Evolutionary conservation across 2,888 invertebrate genomes (phyloP).

Genomic region (Eutolmus rufibarbis): DNA sequence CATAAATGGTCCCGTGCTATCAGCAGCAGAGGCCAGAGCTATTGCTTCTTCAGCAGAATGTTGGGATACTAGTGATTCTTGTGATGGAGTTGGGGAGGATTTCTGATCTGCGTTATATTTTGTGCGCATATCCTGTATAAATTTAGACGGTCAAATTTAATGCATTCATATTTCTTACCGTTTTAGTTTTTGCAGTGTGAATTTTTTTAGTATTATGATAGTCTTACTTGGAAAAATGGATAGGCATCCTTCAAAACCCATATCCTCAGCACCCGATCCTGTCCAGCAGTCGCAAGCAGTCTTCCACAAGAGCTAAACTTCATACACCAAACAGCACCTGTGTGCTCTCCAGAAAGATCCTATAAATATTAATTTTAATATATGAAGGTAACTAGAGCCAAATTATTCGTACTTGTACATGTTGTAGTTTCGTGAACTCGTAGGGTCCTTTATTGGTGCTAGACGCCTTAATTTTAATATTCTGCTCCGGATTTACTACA

Average conservation of each 20-base stretch:
- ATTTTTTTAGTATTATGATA: too few species aligned
- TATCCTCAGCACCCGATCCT: constrained; percentile 91
- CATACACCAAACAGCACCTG: constrained; percentile 98
- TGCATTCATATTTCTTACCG: too few species aligned
- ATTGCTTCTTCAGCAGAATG: constrained; percentile 72
- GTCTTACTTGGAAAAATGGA: constrained; percentile 82
- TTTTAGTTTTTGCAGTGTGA: too few species aligned
- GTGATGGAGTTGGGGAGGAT: constrained; percentile 91
- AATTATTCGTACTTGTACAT: constrained; percentile 73
- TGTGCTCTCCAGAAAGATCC: constrained; percentile 83
- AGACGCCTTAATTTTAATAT: constrained; percentile 90
- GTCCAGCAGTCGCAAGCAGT: constrained; percentile 94
- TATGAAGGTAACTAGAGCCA: neutral
- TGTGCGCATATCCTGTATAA: constrained; percentile 85
- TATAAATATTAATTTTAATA: constrained; percentile 50
- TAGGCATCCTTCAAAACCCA: constrained; percentile 94
- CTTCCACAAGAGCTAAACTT: constrained; percentile 96
- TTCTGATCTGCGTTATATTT: constrained; percentile 89
- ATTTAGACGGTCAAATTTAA: neutral
- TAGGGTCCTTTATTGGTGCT: constrained; percentile 97
- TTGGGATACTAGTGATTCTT: constrained; percentile 86
- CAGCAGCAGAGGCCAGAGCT: constrained; percentile 67
- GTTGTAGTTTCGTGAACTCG: constrained; percentile 90
- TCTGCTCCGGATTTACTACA: constrained; percentile 79
- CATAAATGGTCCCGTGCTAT: constrained; percentile 79